Base-by-base conservation (phyloP, 2,888 invertebrate species). In the Cephus pulcher region DNA sequence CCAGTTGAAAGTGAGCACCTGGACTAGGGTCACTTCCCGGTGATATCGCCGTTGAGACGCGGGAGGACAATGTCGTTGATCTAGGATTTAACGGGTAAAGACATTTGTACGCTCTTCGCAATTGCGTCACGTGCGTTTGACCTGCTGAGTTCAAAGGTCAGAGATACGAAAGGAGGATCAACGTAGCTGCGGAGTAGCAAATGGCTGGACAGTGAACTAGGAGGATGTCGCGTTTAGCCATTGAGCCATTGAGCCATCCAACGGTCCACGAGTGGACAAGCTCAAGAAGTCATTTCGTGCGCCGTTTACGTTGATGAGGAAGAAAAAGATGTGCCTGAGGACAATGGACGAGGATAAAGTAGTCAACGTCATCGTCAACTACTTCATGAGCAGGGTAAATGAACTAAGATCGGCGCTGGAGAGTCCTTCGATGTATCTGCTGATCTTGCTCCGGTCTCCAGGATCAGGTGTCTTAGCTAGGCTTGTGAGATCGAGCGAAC, bases 351-450 rank as follows among this genome's bases (percentile, higher is more conserved):
- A 89, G 80, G 89, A 90, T 71, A 88, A 85, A 82, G 86, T 90
- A 78, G 89, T 90, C 80, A 89, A 82, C 80, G 87, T 87, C 79
- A 89, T 90, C 84, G 84, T 89, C 84, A 90, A 89, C 82, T 90
- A 90, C 82, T 90, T 90, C 82, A 82, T 86, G 73, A 82, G 83
- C 74, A 88, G 90, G 90, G 90, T 90, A 90, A 90, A 86, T 33
- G 71, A 56, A 56, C 56, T 23, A 9, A 9, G 23, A 56, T 56
- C 56, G 15, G 1, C 23, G 23, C 2, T 23, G 23, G 23, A 9
- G 56, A 56, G 23, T 56, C 23, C 6, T 9, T 56, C 56, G 56
- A 56, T 56, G 9, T 56, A 0, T 56, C 56, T 56, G 56, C 23
- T 6, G 56, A 56, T 56, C 56, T 56, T 56, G 56, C 23, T 56